These are phyloP conservation scores for Sclerodermus sp. DNA, from an alignment of 2,888 invertebrate species.

Conservation along the genomic window DNA sequence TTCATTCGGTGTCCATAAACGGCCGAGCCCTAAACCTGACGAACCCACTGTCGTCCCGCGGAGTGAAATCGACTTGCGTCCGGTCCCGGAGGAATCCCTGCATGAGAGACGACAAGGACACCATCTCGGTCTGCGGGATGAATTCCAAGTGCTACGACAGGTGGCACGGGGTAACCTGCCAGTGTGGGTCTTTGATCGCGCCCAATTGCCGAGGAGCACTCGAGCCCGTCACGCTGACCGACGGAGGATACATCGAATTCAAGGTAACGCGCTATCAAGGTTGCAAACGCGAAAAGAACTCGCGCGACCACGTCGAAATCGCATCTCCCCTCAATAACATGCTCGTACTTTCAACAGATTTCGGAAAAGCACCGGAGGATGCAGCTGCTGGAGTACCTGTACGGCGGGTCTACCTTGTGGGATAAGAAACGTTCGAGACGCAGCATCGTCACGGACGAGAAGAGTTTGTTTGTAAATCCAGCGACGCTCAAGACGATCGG, in stretches of 20 bases:
- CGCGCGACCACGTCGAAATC: no score
- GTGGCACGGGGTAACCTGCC: constrained; percentile 77
- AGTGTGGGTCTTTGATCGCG: constrained; percentile 73
- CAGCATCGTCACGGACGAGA: constrained; percentile 28
- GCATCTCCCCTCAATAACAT: background rate
- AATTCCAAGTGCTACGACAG: constrained; percentile 78
- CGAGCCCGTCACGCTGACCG: constrained; percentile 76
- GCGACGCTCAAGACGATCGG: constrained; percentile 73
- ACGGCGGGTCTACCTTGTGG: constrained; percentile 75
- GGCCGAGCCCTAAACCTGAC: constrained; percentile 82
- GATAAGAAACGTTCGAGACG: constrained; percentile 44
- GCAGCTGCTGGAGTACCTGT: constrained; percentile 80
- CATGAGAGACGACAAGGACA: constrained; percentile 48
- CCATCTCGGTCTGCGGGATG: constrained; percentile 62
- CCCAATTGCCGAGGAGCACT: constrained; percentile 79
- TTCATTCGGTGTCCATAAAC: constrained; percentile 87
- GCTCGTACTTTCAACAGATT: constrained; percentile 56
- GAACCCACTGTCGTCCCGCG: constrained; percentile 71
- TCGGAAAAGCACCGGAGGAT: constrained; percentile 85
- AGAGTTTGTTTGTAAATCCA: constrained; percentile 27
- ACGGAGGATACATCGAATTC: constrained; percentile 79
- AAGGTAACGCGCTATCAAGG: constrained; percentile 44
- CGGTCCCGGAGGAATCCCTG: constrained; percentile 71
- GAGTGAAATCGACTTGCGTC: constrained; percentile 76
- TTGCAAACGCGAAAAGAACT: constrained; percentile 6